A percentile compares a stretch with the other conserved stretches of the same genome.
Conservation (phyloP, 2,888 invertebrate genomes). For the Megamerina dolium region DNA sequence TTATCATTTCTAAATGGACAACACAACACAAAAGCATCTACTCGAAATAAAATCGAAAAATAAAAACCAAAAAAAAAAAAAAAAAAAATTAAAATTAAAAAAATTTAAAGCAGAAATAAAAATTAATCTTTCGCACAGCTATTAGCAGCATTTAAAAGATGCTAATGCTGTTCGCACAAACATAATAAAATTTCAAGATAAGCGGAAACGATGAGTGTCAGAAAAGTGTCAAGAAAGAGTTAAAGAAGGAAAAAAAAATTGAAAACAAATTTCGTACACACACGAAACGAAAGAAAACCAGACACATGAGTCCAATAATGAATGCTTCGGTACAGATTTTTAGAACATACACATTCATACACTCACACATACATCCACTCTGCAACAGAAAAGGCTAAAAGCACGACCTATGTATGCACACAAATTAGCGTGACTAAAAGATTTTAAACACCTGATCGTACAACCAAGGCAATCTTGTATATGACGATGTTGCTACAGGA, state of each 20-base stretch:
- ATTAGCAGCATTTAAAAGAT: constrained; percentile 29
- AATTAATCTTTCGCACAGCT: constrained; percentile 24
- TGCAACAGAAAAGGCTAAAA: constrained; percentile 14
- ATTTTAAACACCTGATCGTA: constrained; percentile 19
- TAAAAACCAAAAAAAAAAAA: no score
- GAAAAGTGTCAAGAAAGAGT: constrained; percentile 15
- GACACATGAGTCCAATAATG: no score
- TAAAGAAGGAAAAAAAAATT: constrained; percentile 9
- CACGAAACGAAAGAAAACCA: no score
- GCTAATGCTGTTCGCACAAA: constrained; percentile 29
- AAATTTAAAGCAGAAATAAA: constrained; percentile 8
- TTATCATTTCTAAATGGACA: no score
- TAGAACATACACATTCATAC: no score
- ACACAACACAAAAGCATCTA: no score
- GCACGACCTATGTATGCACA: no score
- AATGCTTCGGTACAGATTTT: no score
- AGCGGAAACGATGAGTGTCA: constrained; percentile 27
- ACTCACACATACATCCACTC: no score
- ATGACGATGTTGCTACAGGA: neutral
- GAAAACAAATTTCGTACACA: no score
- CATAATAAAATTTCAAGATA: constrained; percentile 29
- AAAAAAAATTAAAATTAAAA: neutral
- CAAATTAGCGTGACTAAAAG: constrained; percentile 21
- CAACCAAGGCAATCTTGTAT: constrained; percentile 2
- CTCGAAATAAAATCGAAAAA: no score